Evolutionary conservation across 2,888 invertebrate genomes (phyloP).

Genomic region (Cremastinae sp.): DNA sequence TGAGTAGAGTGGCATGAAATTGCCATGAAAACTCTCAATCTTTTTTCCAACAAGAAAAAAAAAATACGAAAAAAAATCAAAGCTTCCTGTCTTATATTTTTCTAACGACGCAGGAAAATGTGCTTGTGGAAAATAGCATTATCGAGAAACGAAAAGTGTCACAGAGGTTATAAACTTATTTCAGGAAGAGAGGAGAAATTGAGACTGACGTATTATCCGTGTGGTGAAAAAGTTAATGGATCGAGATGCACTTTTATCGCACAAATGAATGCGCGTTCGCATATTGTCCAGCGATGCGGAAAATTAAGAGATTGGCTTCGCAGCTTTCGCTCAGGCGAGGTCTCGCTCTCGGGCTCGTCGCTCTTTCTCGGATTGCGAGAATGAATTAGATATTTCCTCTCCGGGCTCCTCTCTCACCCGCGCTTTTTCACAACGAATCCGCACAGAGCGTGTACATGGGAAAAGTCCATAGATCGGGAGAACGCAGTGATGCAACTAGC

Average conservation of each 20-base stretch:
- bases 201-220: constrained; percentile 58
- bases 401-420: constrained; percentile 21
- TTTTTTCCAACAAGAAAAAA: too few relatives aligned
- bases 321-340: constrained; percentile 22
- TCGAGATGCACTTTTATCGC: constrained; percentile 50
- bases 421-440: constrained; percentile 12
- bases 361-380: constrained; percentile 32
- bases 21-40: too few relatives aligned
- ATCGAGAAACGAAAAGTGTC: too few relatives aligned
- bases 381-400: constrained; percentile 38
- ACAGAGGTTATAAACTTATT: background rate
- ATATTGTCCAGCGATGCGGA: constrained; percentile 70
- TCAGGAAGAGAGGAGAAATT: constrained; percentile 12
- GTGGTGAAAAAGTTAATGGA: constrained; percentile 58
- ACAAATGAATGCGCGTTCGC: constrained; percentile 64
- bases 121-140: background rate
- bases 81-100: too few relatives aligned
- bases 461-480: constrained; percentile 17
- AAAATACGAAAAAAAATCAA: too few relatives aligned
- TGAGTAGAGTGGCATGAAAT: too few relatives aligned
- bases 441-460: background rate
- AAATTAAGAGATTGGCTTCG: constrained; percentile 72
- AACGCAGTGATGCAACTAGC: constrained; percentile 24
- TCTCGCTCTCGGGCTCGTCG: background rate
- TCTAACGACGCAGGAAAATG: too few relatives aligned